Evolutionary conservation across 2,797 vertebrate genomes (phyloP).

Genomic region (Gymnothorax javanicus): DNA sequence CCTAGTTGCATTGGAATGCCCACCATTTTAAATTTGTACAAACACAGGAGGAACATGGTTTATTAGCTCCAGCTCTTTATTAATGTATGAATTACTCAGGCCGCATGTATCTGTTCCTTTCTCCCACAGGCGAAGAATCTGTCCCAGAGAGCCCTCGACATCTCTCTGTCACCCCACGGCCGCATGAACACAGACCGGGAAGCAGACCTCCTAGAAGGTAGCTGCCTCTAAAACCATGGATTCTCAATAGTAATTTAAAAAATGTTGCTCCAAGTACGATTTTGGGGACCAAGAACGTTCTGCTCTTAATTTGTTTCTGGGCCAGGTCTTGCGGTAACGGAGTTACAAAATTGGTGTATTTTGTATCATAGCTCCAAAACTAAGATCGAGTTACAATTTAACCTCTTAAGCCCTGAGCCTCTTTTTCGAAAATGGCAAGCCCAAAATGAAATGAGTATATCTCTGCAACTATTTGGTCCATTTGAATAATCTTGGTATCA

Average conservation of each 20-base stretch:
- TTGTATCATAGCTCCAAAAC: too few species aligned
- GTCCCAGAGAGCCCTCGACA: background rate
- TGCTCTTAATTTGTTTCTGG: too few species aligned
- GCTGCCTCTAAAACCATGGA: background rate
- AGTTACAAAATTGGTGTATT: too few species aligned
- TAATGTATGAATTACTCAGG: background rate
- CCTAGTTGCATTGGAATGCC: background rate
- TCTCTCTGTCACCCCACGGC: background rate
- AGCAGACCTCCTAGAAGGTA: constrained; percentile 34
- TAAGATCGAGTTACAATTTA: too few species aligned
- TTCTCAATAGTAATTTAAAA: background rate
- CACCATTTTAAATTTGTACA: background rate
- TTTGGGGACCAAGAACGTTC: background rate
- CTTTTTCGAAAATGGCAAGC: too few species aligned
- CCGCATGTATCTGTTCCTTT: background rate
- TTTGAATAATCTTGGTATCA: too few species aligned
- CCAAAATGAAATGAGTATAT: too few species aligned
- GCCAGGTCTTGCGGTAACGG: too few species aligned
- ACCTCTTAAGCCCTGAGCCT: too few species aligned
- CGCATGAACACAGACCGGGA: constrained; percentile 28
- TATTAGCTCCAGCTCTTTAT: background rate
- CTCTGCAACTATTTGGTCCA: too few species aligned
- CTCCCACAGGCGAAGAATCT: background rate
- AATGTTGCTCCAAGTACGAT: background rate
- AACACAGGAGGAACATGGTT: background rate